phyloP scores from a whole-genome alignment of 2,797 vertebrate genomes.

The Aselliscus stoliczkanus region DNA sequence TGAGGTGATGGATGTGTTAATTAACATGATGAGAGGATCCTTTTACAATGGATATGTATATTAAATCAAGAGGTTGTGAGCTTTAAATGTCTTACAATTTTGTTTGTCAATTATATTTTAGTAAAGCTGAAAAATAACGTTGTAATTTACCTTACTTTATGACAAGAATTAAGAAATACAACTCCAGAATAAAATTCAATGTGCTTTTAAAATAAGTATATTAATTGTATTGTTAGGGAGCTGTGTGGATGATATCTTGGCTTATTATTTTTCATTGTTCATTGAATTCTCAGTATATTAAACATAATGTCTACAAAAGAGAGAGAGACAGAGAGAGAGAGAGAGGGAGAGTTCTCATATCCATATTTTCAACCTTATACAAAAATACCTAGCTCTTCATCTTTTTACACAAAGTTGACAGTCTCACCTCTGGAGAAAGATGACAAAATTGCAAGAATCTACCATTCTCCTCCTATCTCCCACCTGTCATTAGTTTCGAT shows the following conservation, averaged over 20 bases:
- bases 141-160: not conserved
- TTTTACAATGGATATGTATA: not conserved
- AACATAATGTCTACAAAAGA: not conserved
- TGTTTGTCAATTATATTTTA: not conserved
- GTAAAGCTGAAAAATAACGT: not conserved
- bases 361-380: not conserved
- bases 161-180: conserved; percentile 13
- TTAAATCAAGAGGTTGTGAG: not conserved
- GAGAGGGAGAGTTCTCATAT: not conserved
- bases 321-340: not conserved
- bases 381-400: not conserved
- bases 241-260: not conserved
- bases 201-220: not conserved
- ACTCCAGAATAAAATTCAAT: not conserved
- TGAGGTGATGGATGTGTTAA: not conserved
- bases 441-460: not conserved
- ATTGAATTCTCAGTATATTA: not conserved
- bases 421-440: not conserved
- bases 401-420: not conserved
- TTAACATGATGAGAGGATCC: not conserved
- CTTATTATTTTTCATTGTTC: not conserved
- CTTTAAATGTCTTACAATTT: not conserved
- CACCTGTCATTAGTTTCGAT: not conserved
- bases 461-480: too few relatives aligned
- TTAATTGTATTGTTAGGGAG: not conserved